Evolutionary conservation across 2,797 vertebrate genomes (phyloP), one percentile per base, ranked within the genome.

Genomic region (Choloepus didactylus): DNA sequence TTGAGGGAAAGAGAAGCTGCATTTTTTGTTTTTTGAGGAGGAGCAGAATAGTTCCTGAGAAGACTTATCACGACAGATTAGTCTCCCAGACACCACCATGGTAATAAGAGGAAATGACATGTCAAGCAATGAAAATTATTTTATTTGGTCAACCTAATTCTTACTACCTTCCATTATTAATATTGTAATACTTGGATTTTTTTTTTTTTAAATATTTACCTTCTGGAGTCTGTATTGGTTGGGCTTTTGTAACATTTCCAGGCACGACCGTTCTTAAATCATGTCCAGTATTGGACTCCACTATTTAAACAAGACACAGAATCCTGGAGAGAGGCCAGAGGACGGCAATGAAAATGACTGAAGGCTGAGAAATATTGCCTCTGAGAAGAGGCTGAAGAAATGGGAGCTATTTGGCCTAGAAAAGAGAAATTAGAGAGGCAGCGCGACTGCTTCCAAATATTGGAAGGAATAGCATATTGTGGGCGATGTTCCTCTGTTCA

Each of bases 291-390:
- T 87, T 95, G 94, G 95, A 91, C 93, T 96, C 95, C 91, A 35
- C 89, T 91, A 44, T 97, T 97, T 96, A 95, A 97, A 97, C 94
- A 96, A 97, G 95, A 95, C 93, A 91, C 56, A 82, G 97, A 93
- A 87, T 96, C 95, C 96, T 96, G 97, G 95, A 96, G 89, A 56
- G 31, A 93, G 92, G 95, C 97, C 97, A 97, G 96, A n/a, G 77
- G 88, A 93, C 46, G 93, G 93, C 95, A 95, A 5, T 96, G 97
- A 89, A 92, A 89, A n/a, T 96, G 95, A 93, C 91, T 51, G 93
- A 95, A 96, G 89, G 79, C 86, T 82, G 79, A 95, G 93, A 96
- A 95, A 85, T 79, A 77, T 0, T 14, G 72, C 90, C 92, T 95
- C 76, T 29, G 67, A 66, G 76, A 49, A 72, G 76, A 93, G 66